phyloP scores from a whole-genome alignment of 2,113 vertebrate species.

The Elanoides forficatus region DNA sequence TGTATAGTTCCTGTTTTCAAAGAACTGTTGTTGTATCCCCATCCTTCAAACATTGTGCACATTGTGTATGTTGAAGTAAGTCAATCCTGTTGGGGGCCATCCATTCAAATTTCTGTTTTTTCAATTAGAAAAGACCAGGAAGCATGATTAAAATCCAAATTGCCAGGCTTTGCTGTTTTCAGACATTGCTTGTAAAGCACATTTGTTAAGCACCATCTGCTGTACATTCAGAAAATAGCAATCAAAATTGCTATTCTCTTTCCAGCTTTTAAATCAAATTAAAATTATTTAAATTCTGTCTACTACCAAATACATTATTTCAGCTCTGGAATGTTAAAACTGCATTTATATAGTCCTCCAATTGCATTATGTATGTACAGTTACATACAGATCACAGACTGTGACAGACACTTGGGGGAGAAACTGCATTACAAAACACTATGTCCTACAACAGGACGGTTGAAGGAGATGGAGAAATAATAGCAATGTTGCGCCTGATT shows the following conservation, averaged over 20 bases:
- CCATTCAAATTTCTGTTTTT: not conserved
- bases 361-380: not conserved
- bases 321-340: not conserved
- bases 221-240: conserved; percentile 47
- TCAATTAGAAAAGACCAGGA: not conserved
- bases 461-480: not conserved
- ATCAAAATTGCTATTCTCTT: not conserved
- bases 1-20: not conserved
- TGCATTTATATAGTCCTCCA: not conserved
- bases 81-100: not conserved
- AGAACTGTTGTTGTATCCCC: not conserved
- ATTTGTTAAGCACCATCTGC: conserved; percentile 61
- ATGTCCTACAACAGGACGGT: not conserved
- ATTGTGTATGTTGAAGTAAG: not conserved
- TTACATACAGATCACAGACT: not conserved
- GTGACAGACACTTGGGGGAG: not conserved
- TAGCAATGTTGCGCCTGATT: not conserved
- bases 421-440: not conserved
- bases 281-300: not conserved
- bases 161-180: not conserved
- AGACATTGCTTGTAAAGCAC: not conserved
- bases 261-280: not conserved
- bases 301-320: not conserved
- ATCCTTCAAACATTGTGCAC: not conserved
- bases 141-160: not conserved